A percentile compares a stretch with the other conserved stretches of the same genome.
These are phyloP conservation scores for Eristalis intricaria DNA, from an alignment of 2,888 invertebrate genomes.

Conservation along the genomic window DNA sequence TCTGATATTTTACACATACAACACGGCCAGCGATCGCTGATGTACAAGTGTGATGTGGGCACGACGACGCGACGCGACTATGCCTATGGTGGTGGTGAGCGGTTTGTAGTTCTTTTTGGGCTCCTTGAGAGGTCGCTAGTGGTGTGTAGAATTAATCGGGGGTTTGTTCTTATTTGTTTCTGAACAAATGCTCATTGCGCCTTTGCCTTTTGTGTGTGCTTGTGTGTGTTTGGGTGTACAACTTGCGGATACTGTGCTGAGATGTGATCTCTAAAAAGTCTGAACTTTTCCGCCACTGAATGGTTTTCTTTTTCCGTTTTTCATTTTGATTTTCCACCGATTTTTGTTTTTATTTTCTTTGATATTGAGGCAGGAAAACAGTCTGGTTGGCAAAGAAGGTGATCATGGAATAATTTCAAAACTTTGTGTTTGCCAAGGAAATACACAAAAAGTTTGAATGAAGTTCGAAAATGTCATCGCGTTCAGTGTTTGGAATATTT, in stretches of 20 bases:
- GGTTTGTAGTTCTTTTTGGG: conserved; percentile 9
- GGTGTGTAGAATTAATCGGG: conserved; percentile 30
- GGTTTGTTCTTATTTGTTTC: conserved; percentile 24
- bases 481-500: too few species aligned
- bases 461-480: too few species aligned
- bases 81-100: conserved; percentile 30
- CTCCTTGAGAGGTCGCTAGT: conserved; percentile 40
- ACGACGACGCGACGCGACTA: not conserved
- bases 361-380: conserved; percentile 45
- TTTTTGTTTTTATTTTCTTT: not conserved
- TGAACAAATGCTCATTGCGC: conserved; percentile 37
- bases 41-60: not conserved
- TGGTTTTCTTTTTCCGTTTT: conserved; percentile 46
- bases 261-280: conserved; percentile 65
- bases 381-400: not conserved
- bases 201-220: conserved; percentile 23
- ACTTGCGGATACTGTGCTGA: conserved; percentile 52
- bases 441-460: too few species aligned
- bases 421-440: not conserved
- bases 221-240: conserved; percentile 30
- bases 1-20: conserved; percentile 24
- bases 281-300: conserved; percentile 64
- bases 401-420: not conserved
- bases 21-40: not conserved
- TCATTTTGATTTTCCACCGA: conserved; percentile 24